A percentile compares a stretch with the other conserved stretches of the same genome.
These are phyloP conservation scores for Hypsibius dujardini DNA, from an alignment of 1,140 invertebrate genomes.

Conservation along the genomic window DNA sequence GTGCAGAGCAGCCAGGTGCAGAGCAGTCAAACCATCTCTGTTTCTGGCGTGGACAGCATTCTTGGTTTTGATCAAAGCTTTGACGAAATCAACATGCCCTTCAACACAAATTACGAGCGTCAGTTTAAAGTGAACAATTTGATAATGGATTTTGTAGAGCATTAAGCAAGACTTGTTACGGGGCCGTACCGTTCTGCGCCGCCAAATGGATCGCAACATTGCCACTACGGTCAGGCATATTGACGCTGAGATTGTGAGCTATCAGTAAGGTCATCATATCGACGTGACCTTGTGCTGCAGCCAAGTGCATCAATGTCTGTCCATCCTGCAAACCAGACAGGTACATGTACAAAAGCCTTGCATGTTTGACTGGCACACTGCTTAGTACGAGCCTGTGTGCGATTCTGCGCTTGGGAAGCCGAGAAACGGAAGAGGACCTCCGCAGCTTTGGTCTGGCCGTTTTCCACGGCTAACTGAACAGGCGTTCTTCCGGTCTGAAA, in stretches of 20 bases:
- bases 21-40: slow-evolving; percentile 59
- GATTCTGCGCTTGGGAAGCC: too few species aligned
- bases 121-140: too few species aligned
- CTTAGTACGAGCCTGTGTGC: too few species aligned
- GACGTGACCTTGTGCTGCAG: slow-evolving; percentile 6
- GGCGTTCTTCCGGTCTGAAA: slow-evolving; percentile 48
- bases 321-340: not conserved
- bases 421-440: too few species aligned
- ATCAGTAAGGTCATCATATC: not conserved
- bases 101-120: too few species aligned
- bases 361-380: too few species aligned
- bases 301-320: not conserved
- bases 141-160: too few species aligned
- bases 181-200: too few species aligned
- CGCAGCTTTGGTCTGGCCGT: slow-evolving; percentile 76
- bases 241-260: not conserved
- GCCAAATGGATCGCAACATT: too few species aligned
- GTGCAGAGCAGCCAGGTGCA: slow-evolving; percentile 58
- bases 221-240: slow-evolving; percentile 16
- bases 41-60: slow-evolving; percentile 15
- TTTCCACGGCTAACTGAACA: slow-evolving; percentile 52
- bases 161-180: too few species aligned
- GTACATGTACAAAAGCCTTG: not conserved
- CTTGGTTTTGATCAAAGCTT: too few species aligned
- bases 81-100: too few species aligned